Evolutionary conservation across 1,140 invertebrate species (phyloP).

Genomic region (Drosophila bocqueti): DNA sequence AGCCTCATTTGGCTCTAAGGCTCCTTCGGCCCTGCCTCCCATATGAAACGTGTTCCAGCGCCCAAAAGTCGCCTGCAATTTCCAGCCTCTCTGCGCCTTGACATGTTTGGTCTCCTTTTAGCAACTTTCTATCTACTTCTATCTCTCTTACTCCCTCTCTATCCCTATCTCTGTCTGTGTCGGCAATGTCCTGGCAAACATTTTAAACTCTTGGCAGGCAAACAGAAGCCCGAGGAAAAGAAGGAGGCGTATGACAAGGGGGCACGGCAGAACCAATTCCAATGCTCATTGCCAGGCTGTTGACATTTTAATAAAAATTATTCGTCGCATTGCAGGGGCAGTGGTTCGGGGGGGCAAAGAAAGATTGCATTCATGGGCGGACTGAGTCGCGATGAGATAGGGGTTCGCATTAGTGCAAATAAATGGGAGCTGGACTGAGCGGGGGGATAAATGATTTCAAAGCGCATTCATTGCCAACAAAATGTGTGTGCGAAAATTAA

Average conservation of each 20-base stretch:
- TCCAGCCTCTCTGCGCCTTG: slow-evolving; percentile 19
- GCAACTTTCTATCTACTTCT: slow-evolving; percentile 18
- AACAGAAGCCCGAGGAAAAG: slow-evolving; percentile 27
- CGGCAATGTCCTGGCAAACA: slow-evolving; percentile 49
- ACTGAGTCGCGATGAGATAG: neutral
- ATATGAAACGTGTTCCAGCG: slow-evolving; percentile 53
- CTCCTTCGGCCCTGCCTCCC: neutral
- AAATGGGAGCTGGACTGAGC: neutral
- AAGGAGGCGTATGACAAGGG: slow-evolving; percentile 8
- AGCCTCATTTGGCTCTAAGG: slow-evolving; percentile 44
- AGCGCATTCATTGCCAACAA: slow-evolving; percentile 43
- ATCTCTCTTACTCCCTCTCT: no score
- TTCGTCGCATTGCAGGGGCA: slow-evolving; percentile 52
- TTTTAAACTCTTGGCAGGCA: slow-evolving; percentile 51
- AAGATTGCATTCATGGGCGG: slow-evolving; percentile 9
- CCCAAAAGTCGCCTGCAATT: slow-evolving; percentile 45
- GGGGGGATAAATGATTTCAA: slow-evolving; percentile 40
- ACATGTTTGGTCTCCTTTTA: slow-evolving; percentile 38
- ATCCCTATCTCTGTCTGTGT: neutral
- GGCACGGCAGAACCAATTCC: slow-evolving; percentile 27
- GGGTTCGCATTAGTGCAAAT: slow-evolving; percentile 4
- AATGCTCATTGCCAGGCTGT: slow-evolving; percentile 58
- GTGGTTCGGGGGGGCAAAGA: neutral
- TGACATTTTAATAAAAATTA: slow-evolving; percentile 66
- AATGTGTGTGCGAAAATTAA: slow-evolving; percentile 48